These are phyloP conservation scores for Phylloscopus whistleri DNA, from an alignment of 2,113 vertebrate species.

Conservation along the genomic window DNA sequence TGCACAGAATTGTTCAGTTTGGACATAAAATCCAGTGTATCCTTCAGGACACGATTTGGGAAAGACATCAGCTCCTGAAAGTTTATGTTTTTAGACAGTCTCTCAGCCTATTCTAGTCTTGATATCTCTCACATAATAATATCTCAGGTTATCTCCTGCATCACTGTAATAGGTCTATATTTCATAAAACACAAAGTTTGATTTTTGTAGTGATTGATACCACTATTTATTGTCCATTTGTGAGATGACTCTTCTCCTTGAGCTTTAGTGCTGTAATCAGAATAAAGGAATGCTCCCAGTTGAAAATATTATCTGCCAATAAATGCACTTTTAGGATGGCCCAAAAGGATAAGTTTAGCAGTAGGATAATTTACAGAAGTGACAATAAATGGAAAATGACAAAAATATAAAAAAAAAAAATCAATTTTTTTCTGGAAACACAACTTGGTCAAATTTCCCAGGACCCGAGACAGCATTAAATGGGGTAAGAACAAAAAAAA, in stretches of 20 bases:
- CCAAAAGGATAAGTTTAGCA: neutral
- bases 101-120: neutral
- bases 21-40: constrained; percentile 23
- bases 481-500: neutral
- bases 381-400: neutral
- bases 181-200: constrained; percentile 39
- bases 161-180: neutral
- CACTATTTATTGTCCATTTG: neutral
- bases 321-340: neutral
- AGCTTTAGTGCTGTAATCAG: constrained; percentile 37
- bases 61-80: neutral
- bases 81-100: neutral
- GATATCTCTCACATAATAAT: neutral
- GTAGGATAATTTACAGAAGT: neutral
- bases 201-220: constrained; percentile 9
- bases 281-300: neutral
- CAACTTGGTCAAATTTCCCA: neutral
- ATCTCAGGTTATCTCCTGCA: neutral
- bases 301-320: constrained; percentile 5
- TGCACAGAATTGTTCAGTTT: neutral
- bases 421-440: neutral
- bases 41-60: constrained; percentile 2
- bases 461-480: neutral
- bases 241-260: constrained; percentile 1
- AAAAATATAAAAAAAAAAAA: neutral